Evolutionary conservation across 2,888 invertebrate species (phyloP).

Genomic region (Macropis europaea): DNA sequence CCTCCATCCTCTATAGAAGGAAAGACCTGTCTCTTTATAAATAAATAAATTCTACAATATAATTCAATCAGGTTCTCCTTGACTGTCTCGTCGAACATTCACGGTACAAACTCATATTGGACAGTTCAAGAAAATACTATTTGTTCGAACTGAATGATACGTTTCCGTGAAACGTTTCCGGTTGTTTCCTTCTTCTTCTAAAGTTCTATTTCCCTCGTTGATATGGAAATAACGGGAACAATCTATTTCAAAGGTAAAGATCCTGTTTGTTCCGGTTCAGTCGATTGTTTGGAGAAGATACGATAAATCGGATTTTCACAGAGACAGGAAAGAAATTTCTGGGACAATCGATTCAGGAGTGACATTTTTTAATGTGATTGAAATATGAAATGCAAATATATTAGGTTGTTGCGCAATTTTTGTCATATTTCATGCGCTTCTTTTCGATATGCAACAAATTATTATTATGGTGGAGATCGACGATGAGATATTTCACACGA

Average conservation of each 20-base stretch:
- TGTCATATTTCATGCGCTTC: no score
- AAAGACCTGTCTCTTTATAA: no score
- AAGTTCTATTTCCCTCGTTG: not conserved
- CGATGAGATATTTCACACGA: no score
- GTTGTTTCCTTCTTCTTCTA: not conserved
- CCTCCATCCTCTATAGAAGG: no score
- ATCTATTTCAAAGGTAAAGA: slow-evolving; percentile 9
- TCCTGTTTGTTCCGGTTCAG: slow-evolving; percentile 17
- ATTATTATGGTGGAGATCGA: no score
- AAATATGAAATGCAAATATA: not conserved
- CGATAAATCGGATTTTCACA: not conserved
- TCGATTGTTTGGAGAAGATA: slow-evolving; percentile 30
- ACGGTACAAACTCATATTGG: not conserved
- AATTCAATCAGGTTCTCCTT: no score
- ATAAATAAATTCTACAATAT: no score
- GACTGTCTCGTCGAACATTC: not conserved
- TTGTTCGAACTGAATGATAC: not conserved
- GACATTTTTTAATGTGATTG: not conserved
- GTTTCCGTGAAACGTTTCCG: not conserved
- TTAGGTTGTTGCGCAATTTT: no score
- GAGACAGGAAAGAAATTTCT: not conserved
- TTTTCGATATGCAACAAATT: no score
- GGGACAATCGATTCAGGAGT: not conserved
- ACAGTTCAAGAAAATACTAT: not conserved
- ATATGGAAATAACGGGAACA: not conserved